Base-by-base conservation (phyloP, 2,113 vertebrate genomes). In the Tautogolabrus adspersus region DNA sequence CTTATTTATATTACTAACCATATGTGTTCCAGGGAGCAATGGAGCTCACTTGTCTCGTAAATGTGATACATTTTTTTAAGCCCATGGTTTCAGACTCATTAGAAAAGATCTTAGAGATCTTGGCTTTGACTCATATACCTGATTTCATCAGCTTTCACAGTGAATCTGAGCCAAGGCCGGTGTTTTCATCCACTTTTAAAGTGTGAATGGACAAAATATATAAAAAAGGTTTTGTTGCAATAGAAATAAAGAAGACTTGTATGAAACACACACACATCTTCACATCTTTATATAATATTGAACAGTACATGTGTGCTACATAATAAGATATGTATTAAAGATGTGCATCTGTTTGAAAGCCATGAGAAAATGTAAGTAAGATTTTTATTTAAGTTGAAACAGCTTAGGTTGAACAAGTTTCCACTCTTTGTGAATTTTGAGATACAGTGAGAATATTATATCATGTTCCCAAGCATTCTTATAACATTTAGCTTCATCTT, bases 41-140 rank as follows among this genome's bases (percentile, higher is more conserved):
- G 26, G 26, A 26, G 26, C 26, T 26, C 26, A 26, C 26, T 26
- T 3, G 26, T 26, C 26, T 26, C 26, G 26, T n/a, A 26, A 26
- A 26, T 26, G 26, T 26, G 26, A 26, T 26, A 26, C 26, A 26
- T 26, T 2, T 26, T 2, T 26, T 26, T 26, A 26, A 26, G 26
- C 26, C 26, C 26, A 26, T 26, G 83, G 87, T 89, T 88, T 89
- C 76, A 79, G 75, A 88, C 73, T 91, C 88, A 89, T 91, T 91
- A 85, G 55, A 83, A 66, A n/a, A 70, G 78, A 85, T 91, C 80
- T 82, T 63, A 90, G 66, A 76, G 80, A 80, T 83, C 81, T 84
- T 66, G 64, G 56, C 83, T 87, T 75, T 34, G 49, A 70, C 60
- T 72, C 55, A 84, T 86, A 86, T 84, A 89, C 84, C 84, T 89